phyloP scores from a whole-genome alignment of 2,888 invertebrate species.

The Acleris sparsana region DNA sequence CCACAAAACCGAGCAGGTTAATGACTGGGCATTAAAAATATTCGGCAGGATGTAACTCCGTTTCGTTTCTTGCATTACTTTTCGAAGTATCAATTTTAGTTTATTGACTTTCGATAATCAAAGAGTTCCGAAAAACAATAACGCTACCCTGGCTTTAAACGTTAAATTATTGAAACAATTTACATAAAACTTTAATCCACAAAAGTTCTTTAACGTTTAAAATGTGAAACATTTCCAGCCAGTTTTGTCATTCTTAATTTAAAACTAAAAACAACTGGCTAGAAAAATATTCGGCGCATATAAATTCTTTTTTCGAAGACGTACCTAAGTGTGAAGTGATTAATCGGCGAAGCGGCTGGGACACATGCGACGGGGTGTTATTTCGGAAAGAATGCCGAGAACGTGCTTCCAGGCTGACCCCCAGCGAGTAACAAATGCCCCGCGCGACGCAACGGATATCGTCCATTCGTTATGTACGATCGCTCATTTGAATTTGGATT shows the following conservation, averaged over 20 bases:
- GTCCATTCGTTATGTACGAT: constrained; percentile 70
- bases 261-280: constrained; percentile 34
- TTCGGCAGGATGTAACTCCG: constrained; percentile 39
- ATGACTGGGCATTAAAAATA: constrained; percentile 51
- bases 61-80: constrained; percentile 14
- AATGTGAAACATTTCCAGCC: constrained; percentile 4
- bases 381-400: constrained; percentile 77
- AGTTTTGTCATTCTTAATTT: constrained; percentile 30
- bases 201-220: constrained; percentile 1
- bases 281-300: constrained; percentile 41
- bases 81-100: not conserved
- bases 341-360: constrained; percentile 64
- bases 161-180: too few relatives aligned
- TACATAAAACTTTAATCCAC: not conserved
- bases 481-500: constrained; percentile 73
- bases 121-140: too few relatives aligned
- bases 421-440: constrained; percentile 72
- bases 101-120: not conserved
- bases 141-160: too few relatives aligned
- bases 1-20: constrained; percentile 51
- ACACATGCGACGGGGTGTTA: constrained; percentile 74
- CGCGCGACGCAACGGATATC: constrained; percentile 63
- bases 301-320: constrained; percentile 48
- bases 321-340: constrained; percentile 75
- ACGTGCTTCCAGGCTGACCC: constrained; percentile 78